Percentiles rank a stretch among this genome's conserved stretches.
phyloP scores from a whole-genome alignment of 2,888 invertebrate species.

The Callinectes sapidus region DNA sequence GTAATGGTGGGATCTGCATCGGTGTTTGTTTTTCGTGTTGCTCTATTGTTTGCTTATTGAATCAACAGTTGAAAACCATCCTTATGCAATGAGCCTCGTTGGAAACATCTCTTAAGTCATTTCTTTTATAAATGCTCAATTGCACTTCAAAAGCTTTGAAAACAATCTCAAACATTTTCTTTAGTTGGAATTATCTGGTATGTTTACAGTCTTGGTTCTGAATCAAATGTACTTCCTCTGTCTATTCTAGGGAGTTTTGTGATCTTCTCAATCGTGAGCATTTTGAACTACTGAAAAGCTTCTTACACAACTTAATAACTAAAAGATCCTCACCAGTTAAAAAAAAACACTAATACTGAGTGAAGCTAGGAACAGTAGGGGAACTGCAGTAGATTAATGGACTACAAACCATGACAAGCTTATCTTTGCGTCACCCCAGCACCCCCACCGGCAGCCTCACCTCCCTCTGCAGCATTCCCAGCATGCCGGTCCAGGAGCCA shows the following conservation, averaged over 20 bases:
- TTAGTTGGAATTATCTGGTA: no score
- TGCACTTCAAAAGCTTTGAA: neutral
- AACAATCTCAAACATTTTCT: neutral
- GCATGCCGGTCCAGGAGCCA: constrained; percentile 49
- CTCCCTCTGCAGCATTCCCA: constrained; percentile 50
- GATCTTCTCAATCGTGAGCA: no score
- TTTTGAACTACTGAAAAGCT: no score
- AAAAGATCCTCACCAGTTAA: no score
- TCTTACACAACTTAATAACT: no score
- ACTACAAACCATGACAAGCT: neutral
- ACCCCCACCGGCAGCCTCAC: neutral
- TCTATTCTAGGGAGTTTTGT: no score
- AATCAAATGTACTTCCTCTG: no score
- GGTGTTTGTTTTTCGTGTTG: neutral
- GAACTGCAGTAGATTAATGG: no score
- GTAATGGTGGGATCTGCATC: neutral
- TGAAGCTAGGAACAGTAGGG: no score
- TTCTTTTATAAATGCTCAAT: neutral
- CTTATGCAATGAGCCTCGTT: neutral
- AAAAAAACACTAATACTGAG: no score
- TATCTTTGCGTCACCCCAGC: neutral
- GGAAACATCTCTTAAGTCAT: neutral
- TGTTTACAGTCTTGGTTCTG: no score
- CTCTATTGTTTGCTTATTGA: no score
- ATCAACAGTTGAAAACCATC: neutral